Evolutionary conservation across 92 coral and sea anemone species (phyloP).

Genomic region (Bergia sp.): DNA sequence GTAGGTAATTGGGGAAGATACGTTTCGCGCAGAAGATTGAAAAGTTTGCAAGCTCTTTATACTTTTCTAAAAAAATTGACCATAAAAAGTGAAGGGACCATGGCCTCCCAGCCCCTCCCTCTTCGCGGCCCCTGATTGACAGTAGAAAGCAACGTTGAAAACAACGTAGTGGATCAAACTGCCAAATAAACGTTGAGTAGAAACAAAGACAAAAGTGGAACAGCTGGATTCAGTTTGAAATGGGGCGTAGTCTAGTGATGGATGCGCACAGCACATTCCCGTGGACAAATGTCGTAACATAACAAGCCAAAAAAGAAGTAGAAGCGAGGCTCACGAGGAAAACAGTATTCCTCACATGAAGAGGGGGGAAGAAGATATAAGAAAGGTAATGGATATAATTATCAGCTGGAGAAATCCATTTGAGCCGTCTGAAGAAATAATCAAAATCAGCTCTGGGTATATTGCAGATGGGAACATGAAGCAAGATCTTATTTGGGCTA

Average conservation of each 20-base stretch:
- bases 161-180: conserved; percentile 20
- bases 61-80: too few species aligned
- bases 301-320: conserved; percentile 8
- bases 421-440: conserved; percentile 53
- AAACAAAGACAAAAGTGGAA: conserved; percentile 50
- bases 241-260: conserved; percentile 68
- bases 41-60: too few species aligned
- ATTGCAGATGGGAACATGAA: conserved; percentile 46
- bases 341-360: conserved; percentile 35
- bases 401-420: conserved; percentile 68
- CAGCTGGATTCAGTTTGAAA: conserved; percentile 59
- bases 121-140: too few species aligned
- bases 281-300: conserved; percentile 59
- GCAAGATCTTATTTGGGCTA: conserved; percentile 45
- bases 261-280: conserved; percentile 66
- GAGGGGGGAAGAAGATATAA: conserved; percentile 59
- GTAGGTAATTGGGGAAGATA: too few species aligned
- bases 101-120: too few species aligned
- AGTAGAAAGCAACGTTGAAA: too few species aligned
- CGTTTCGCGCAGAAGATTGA: too few species aligned
- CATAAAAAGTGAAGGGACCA: too few species aligned
- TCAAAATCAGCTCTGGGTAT: conserved; percentile 58
- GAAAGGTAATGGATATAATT: conserved; percentile 53
- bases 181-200: conserved; percentile 57
- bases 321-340: conserved; percentile 51